Percentiles rank a stretch among this genome's conserved stretches.
Conservation (phyloP, 92 coral and sea anemone genomes). For the Montipora capitata region DNA sequence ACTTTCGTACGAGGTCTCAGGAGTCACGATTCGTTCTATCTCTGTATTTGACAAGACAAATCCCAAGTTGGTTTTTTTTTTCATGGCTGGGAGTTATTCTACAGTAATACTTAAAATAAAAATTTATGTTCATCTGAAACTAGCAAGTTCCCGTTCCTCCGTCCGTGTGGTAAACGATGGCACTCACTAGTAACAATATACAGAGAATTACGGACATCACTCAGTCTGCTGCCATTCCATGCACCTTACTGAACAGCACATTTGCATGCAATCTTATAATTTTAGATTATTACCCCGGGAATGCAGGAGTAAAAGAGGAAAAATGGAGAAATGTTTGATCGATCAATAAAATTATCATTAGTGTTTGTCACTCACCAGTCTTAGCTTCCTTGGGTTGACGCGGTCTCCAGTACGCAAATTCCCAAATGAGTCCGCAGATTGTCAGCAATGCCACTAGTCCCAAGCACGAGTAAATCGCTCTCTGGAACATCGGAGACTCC, state of each 20-base stretch:
- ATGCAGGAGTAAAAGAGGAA: too few species aligned
- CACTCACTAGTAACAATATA: too few species aligned
- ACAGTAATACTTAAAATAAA: neutral
- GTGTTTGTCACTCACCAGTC: conserved; percentile 74
- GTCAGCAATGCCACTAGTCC: conserved; percentile 96
- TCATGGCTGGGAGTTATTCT: neutral
- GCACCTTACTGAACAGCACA: too few species aligned
- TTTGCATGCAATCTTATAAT: too few species aligned
- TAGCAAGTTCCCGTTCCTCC: too few species aligned
- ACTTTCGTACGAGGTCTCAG: conserved; percentile 97
- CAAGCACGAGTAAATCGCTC: conserved; percentile 92
- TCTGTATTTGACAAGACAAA: conserved; percentile 68
- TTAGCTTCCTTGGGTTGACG: conserved; percentile 94
- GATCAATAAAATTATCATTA: too few species aligned
- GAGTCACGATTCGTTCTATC: conserved; percentile 96
- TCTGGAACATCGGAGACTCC: conserved; percentile 91
- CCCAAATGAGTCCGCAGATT: conserved; percentile 97
- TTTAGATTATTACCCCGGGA: too few species aligned
- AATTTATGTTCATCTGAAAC: too few species aligned
- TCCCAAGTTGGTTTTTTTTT: neutral
- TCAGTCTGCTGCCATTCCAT: too few species aligned
- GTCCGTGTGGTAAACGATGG: too few species aligned
- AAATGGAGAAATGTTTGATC: too few species aligned
- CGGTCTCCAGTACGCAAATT: conserved; percentile 99
- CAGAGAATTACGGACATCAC: too few species aligned